phyloP scores from a whole-genome alignment of 2,113 vertebrate genomes.

The Myrmecobius fasciatus region DNA sequence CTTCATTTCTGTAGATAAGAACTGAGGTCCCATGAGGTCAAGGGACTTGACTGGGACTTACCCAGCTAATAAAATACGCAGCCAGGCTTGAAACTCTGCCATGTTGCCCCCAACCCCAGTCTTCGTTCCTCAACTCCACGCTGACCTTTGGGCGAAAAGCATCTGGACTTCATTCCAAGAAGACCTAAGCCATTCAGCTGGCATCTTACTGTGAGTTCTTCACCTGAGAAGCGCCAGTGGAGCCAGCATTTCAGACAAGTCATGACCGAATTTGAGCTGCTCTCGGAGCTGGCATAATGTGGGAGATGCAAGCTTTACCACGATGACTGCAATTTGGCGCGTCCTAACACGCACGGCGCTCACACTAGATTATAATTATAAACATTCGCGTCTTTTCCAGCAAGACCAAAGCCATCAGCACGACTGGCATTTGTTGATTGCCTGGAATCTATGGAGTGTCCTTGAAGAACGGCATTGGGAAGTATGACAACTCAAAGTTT shows the following conservation, averaged over 20 bases:
- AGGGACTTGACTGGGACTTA: neutral
- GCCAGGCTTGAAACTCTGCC: neutral
- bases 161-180: neutral
- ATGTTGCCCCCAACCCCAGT: neutral
- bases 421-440: conserved; percentile 21
- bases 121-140: neutral
- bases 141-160: neutral
- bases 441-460: neutral
- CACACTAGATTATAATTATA: conserved; percentile 44
- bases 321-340: conserved; percentile 21
- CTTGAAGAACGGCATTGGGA: neutral
- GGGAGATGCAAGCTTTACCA: neutral
- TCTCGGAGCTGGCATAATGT: neutral
- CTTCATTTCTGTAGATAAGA: neutral
- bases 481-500: neutral
- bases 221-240: neutral
- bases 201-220: neutral
- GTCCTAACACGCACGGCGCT: conserved; percentile 38
- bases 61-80: neutral
- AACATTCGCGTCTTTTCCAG: neutral
- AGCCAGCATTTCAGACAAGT: fast-evolving
- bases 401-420: conserved; percentile 1
- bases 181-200: neutral
- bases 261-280: conserved; percentile 28
- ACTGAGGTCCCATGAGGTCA: neutral